Percentiles rank a stretch among this genome's conserved stretches.
Conservation (phyloP, 2,888 invertebrate genomes). For the Ormyrus labotus region DNA sequence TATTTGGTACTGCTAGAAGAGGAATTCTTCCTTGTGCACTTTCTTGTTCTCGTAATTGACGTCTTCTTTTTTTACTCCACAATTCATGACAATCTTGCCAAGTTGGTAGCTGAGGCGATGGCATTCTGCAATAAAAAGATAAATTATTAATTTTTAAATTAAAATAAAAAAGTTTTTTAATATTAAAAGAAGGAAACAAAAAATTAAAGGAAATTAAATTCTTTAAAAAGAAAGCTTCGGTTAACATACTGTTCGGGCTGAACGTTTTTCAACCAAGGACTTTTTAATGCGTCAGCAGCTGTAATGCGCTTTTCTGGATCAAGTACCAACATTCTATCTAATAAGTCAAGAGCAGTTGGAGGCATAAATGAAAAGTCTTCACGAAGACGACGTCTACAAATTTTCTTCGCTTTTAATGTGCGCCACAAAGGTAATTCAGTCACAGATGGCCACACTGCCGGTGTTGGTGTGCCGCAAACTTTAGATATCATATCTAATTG, state of each 20-base stretch:
- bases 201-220: no score
- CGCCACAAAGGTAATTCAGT: slow-evolving; percentile 95
- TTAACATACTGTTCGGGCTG: slow-evolving; percentile 90
- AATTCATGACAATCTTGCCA: slow-evolving; percentile 99
- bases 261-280: slow-evolving; percentile 93
- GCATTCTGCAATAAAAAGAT: slow-evolving; percentile 80
- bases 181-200: slow-evolving; percentile 23
- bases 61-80: slow-evolving; percentile 97
- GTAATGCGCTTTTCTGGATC: slow-evolving; percentile 96
- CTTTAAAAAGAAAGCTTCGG: no score
- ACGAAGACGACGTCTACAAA: slow-evolving; percentile 90
- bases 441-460: slow-evolving; percentile 97
- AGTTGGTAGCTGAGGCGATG: slow-evolving; percentile 89
- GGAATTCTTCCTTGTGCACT: slow-evolving; percentile 68
- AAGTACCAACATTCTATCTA: slow-evolving; percentile 96
- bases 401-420: slow-evolving; percentile 92
- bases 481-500: slow-evolving; percentile 96
- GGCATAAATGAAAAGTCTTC: slow-evolving; percentile 98
- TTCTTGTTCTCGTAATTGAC: slow-evolving; percentile 87
- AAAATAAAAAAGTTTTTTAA: slow-evolving; percentile 16
- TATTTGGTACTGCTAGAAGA: slow-evolving; percentile 70
- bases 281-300: slow-evolving; percentile 94
- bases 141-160: slow-evolving; percentile 13
- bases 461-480: slow-evolving; percentile 96
- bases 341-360: slow-evolving; percentile 88